Percentiles rank a stretch among this genome's conserved stretches.
Conservation (phyloP, 2,113 vertebrate species). For the Pituophis catenifer region DNA sequence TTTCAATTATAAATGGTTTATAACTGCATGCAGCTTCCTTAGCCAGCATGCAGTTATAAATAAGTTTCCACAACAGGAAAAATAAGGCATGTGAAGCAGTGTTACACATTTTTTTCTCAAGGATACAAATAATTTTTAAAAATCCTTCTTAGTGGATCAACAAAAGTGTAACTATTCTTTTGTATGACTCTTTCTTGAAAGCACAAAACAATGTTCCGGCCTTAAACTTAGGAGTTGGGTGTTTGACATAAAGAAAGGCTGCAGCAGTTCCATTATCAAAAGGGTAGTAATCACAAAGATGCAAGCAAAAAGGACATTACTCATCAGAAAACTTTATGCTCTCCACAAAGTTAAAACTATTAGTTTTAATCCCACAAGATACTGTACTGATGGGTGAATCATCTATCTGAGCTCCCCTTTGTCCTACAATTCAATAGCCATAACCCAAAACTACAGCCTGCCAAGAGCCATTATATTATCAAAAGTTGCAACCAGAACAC, state of each 20-base stretch:
- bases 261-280: not conserved
- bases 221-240: not conserved
- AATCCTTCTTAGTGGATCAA: not conserved
- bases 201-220: not conserved
- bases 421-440: not conserved
- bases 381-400: not conserved
- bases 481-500: not conserved
- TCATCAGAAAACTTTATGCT: not conserved
- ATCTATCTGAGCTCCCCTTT: not conserved
- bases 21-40: not conserved
- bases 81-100: not conserved
- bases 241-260: not conserved
- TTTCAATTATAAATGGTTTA: not conserved
- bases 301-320: not conserved
- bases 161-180: not conserved
- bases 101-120: not conserved
- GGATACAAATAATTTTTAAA: not conserved
- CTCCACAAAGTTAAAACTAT: not conserved
- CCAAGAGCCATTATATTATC: not conserved
- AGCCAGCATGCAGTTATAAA: not conserved
- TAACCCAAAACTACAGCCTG: not conserved
- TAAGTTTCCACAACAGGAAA: not conserved
- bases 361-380: too few species aligned
- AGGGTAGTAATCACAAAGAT: not conserved
- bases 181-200: not conserved